Evolutionary conservation across 2,113 vertebrate genomes (phyloP).

Genomic region (Oncorhynchus tshawytscha): DNA sequence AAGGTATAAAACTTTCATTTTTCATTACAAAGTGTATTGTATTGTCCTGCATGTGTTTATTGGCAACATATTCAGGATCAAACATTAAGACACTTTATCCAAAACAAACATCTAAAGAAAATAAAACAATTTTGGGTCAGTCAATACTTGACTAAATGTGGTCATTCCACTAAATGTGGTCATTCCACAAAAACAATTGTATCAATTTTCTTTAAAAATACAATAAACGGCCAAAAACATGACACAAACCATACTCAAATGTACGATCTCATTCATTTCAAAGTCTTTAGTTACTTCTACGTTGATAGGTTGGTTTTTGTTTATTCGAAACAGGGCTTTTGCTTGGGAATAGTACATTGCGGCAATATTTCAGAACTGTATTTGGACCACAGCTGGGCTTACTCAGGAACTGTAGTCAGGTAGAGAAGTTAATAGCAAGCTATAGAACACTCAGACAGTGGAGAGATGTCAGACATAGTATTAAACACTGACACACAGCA

Average conservation of each 20-base stretch:
- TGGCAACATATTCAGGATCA: conserved; percentile 15
- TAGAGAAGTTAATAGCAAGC: not conserved
- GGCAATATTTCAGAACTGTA: not conserved
- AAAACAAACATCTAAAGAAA: not conserved
- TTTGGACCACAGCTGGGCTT: not conserved
- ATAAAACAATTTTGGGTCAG: not conserved
- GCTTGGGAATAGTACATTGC: conserved; percentile 1
- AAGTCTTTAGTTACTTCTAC: not conserved
- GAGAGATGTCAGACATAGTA: conserved; percentile 13
- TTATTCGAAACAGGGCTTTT: conserved; percentile 16
- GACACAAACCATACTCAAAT: not conserved
- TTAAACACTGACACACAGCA: conserved; percentile 25
- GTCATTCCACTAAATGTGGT: not conserved
- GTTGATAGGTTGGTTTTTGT: not conserved
- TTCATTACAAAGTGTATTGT: not conserved
- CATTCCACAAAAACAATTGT: not conserved
- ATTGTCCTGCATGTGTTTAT: conserved; percentile 14
- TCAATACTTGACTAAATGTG: not conserved
- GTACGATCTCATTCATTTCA: not conserved
- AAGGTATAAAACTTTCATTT: not conserved
- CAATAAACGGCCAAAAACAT: not conserved
- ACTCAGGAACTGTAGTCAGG: not conserved
- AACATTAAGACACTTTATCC: not conserved
- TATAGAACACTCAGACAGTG: not conserved
- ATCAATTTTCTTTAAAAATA: not conserved